A percentile compares a stretch with the other conserved stretches of the same genome.
Evolutionary conservation across 2,797 vertebrate species (phyloP).

Genomic region (Myripristis jacobus): DNA sequence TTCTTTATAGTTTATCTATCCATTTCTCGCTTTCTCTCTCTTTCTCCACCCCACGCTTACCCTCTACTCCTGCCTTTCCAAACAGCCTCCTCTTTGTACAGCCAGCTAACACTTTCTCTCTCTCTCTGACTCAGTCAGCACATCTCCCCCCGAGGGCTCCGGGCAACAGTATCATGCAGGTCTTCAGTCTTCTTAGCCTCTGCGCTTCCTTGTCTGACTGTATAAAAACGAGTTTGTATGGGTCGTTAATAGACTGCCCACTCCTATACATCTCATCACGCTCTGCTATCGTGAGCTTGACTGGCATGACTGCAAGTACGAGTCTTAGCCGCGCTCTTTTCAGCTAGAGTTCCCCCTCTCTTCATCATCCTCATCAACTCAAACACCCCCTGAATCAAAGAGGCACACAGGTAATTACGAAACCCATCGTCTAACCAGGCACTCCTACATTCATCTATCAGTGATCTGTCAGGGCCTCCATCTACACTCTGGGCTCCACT

Average conservation of each 20-base stretch:
- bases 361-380: conserved; percentile 28
- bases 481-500: conserved; percentile 16
- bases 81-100: conserved; percentile 59
- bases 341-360: conserved; percentile 18
- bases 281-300: conserved; percentile 41
- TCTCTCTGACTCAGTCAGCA: conserved; percentile 56
- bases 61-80: conserved; percentile 38
- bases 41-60: conserved; percentile 20
- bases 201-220: conserved; percentile 50
- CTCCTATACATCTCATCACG: conserved; percentile 53
- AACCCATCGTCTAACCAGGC: conserved; percentile 31
- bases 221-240: conserved; percentile 61
- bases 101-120: conserved; percentile 63
- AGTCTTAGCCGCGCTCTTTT: conserved; percentile 31
- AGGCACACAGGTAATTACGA: conserved; percentile 35
- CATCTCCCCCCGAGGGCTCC: conserved; percentile 51
- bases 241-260: conserved; percentile 64
- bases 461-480: conserved; percentile 18
- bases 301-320: conserved; percentile 32
- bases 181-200: conserved; percentile 58
- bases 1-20: conserved; percentile 23
- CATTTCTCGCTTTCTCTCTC: conserved; percentile 33
- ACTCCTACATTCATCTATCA: conserved; percentile 20
- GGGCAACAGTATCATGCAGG: conserved; percentile 42
- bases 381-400: conserved; percentile 41